Percentiles rank a stretch among this genome's conserved stretches.
phyloP scores from a whole-genome alignment of 92 coral and sea anemone genomes.

The Phenganax subtilis region DNA sequence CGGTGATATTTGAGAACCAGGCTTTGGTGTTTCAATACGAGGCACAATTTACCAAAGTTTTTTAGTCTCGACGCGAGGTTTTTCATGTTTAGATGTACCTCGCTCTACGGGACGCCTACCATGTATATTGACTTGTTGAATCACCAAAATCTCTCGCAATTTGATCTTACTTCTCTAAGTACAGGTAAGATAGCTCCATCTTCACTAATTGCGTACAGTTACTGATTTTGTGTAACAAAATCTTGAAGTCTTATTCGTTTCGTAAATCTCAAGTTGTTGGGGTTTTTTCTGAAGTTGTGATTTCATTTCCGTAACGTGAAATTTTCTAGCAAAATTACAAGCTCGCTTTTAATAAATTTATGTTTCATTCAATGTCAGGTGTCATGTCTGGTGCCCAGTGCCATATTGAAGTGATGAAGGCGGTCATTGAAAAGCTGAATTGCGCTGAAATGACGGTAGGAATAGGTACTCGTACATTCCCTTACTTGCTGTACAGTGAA shows the following conservation, averaged over 20 bases:
- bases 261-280: too few species aligned
- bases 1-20: too few species aligned
- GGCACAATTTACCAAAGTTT: background rate
- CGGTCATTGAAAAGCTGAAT: conserved; percentile 60
- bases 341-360: background rate
- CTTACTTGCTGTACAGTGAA: too few species aligned
- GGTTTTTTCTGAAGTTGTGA: too few species aligned
- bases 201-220: background rate
- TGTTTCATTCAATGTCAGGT: conserved; percentile 42
- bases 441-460: conserved; percentile 89
- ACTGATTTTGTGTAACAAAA: background rate
- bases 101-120: conserved; percentile 96
- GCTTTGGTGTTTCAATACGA: background rate
- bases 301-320: too few species aligned
- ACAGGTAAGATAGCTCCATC: conserved; percentile 56
- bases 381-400: conserved; percentile 92
- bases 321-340: too few species aligned
- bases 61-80: background rate
- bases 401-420: conserved; percentile 87
- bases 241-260: too few species aligned
- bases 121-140: conserved; percentile 91
- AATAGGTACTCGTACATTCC: background rate
- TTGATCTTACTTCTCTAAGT: conserved; percentile 64
- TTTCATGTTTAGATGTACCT: conserved; percentile 58
- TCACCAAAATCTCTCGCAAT: conserved; percentile 68